Percentiles rank a stretch among this genome's conserved stretches.
Conservation (phyloP, 23 tunicate genomes). For the Aplidium turbinatum region DNA sequence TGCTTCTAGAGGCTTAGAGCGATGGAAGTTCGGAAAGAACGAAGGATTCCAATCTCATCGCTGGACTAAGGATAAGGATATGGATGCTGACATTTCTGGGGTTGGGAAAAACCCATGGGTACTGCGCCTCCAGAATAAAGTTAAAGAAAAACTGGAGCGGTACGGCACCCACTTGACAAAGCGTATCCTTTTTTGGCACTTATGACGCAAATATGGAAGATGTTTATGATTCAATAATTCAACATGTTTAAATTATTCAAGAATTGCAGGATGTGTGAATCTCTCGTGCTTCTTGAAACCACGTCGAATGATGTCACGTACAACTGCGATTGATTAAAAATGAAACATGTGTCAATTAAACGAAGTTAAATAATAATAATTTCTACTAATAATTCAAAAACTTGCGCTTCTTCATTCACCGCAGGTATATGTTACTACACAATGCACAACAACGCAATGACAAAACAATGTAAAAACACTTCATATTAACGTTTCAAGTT, state of each 20-base stretch:
- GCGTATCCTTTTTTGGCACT: slow-evolving; percentile 52
- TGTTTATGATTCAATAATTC: no score
- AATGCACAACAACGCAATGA: no score
- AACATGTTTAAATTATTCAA: no score
- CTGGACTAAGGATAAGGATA: slow-evolving; percentile 39
- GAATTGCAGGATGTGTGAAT: background rate
- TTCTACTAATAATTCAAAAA: no score
- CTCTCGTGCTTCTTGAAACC: background rate
- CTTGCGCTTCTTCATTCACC: no score
- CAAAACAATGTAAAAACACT: no score
- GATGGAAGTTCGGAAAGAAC: slow-evolving; percentile 4
- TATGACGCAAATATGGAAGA: background rate
- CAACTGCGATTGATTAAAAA: no score
- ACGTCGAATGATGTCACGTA: background rate
- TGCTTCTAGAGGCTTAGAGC: slow-evolving; percentile 48
- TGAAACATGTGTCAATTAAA: no score
- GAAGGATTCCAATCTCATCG: slow-evolving; percentile 21
- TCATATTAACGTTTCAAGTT: no score
- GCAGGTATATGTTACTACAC: no score
- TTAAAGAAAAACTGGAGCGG: background rate
- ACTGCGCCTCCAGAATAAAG: slow-evolving; percentile 27
- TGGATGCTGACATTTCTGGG: slow-evolving; percentile 18
- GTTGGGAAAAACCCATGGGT: slow-evolving; percentile 67
- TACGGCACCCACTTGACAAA: slow-evolving; percentile 9
- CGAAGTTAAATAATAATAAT: no score